These are phyloP conservation scores for Carassius auratus DNA, from an alignment of 2,113 vertebrate genomes.

Conservation along the genomic window DNA sequence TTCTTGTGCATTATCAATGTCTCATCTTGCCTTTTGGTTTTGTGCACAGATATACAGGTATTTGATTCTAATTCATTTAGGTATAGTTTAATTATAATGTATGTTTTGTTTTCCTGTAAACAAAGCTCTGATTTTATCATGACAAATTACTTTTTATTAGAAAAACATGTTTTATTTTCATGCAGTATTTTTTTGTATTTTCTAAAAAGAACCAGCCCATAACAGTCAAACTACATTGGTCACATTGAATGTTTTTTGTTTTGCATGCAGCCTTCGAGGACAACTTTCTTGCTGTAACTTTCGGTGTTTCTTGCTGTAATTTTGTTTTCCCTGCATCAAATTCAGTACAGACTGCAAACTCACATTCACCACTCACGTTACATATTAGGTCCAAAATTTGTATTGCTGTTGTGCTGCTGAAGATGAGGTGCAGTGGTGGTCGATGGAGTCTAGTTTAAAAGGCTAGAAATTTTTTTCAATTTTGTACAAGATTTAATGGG, in stretches of 20 bases:
- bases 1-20: not conserved
- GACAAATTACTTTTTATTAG: not conserved
- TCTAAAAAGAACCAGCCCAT: no score
- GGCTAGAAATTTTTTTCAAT: not conserved
- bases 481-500: not conserved
- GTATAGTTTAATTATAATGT: not conserved
- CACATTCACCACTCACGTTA: no score
- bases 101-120: not conserved
- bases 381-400: not conserved
- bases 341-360: not conserved
- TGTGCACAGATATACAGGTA: not conserved
- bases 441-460: not conserved
- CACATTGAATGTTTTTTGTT: not conserved
- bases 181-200: no score
- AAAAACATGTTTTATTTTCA: not conserved
- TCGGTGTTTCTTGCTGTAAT: not conserved
- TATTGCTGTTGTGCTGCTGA: not conserved
- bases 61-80: not conserved
- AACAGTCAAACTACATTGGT: not conserved
- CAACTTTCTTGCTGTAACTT: no score
- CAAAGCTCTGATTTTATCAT: not conserved
- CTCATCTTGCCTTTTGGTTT: not conserved
- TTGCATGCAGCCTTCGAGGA: not conserved
- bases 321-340: not conserved
- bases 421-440: not conserved